Conservation (phyloP, 2,113 vertebrate genomes). For the Sphaerodactylus townsendi region DNA sequence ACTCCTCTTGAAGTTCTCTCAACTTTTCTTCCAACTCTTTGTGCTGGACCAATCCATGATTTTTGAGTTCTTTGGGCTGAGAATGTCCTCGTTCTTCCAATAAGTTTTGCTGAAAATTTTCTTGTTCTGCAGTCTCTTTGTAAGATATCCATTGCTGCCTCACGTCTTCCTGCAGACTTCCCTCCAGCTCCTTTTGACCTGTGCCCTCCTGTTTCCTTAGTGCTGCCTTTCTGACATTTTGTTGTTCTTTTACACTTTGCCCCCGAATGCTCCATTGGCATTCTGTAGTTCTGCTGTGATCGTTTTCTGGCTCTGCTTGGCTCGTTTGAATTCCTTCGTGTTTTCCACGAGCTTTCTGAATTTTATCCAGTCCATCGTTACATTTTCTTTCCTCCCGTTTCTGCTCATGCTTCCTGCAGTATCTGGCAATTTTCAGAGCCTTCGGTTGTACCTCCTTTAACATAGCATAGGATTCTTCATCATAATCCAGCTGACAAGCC, state of each 20-base stretch:
- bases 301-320: not conserved
- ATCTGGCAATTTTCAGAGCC: constrained; percentile 5
- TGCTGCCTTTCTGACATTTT: not conserved
- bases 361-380: not conserved
- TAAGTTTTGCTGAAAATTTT: not conserved
- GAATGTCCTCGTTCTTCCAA: not conserved
- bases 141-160: not conserved
- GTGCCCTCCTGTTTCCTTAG: not conserved
- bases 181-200: not conserved
- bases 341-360: not conserved
- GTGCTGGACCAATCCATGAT: not conserved
- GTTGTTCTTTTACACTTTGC: not conserved
- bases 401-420: constrained; percentile 1
- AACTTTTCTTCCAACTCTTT: constrained; percentile 22
- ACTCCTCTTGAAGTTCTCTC: constrained; percentile 19
- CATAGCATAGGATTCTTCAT: constrained; percentile 22
- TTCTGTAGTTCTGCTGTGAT: not conserved
- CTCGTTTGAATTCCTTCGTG: not conserved
- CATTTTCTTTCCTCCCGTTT: constrained; percentile 5
- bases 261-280: not conserved
- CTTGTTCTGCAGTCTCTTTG: not conserved
- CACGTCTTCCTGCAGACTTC: not conserved
- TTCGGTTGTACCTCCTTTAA: constrained; percentile 7
- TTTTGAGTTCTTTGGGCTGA: not conserved
- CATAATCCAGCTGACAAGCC: constrained; percentile 16